Base-by-base conservation (phyloP, 1,140 invertebrate genomes). In the Delia radicum region DNA sequence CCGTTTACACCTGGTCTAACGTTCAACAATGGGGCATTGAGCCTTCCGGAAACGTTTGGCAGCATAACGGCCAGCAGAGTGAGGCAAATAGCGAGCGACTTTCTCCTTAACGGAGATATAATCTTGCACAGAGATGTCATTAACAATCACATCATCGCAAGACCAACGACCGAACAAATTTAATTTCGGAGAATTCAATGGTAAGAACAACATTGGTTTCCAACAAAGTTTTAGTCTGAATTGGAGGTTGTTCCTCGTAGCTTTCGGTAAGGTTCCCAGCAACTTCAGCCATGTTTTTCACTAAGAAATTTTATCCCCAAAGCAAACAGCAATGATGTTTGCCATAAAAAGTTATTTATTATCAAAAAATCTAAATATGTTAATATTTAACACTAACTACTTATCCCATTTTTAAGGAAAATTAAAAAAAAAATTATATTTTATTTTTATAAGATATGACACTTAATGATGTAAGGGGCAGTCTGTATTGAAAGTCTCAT, bases 81-180 rank as follows among this genome's bases (percentile, higher is more conserved):
- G 98, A 62, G 98, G 98, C 79, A 99, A 89, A 88, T 98, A 99
- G 86, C 98, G 98, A 21, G 98, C 97, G 89, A 98, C 95, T 87
- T 99, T 99, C 85, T 99, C 98, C 89, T 97, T 97, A 0, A 97
- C 96, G 13, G 97, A 96, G 85, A 99, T 99, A 87, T 99, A 99
- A 91, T 99, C 98, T 93, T 96, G 87, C 73, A 90, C 91, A 42
- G 96, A 98, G 92, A 99, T 99, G 86, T 99, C 98, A 75, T 92
- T 94, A 61, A 99, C 97, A 87, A 98, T 95, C 0, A 99, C 97
- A 91, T 99, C 98, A 85, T 98, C 96, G 82, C 97, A 96, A 78
- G 94, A 96, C 98, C 98, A 99, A 86, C 96, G 93, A 65, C 95
- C 96, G 87, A 99, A 99, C 28, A 99, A n/a, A 90, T 89, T 99